These are phyloP conservation scores for Shinisaurus crocodilurus DNA, from an alignment of 2,113 vertebrate species.

Conservation along the genomic window DNA sequence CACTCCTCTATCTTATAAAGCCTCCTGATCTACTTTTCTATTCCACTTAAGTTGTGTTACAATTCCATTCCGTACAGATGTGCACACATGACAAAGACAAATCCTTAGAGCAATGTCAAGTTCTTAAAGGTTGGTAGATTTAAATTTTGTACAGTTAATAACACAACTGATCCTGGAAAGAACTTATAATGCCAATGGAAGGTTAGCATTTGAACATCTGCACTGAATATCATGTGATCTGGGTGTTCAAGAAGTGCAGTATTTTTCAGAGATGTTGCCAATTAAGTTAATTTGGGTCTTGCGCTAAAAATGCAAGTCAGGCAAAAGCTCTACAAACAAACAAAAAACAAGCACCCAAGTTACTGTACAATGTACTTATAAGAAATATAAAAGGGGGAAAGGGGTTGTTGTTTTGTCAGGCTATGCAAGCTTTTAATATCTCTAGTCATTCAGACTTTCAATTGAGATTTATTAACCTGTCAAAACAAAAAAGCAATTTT, in stretches of 20 bases:
- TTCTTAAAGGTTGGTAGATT: constrained; percentile 13
- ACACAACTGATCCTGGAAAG: not conserved
- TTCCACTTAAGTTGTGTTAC: not conserved
- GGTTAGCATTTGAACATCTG: not conserved
- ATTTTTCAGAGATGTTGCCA: constrained; percentile 34
- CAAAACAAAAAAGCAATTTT: constrained; percentile 63
- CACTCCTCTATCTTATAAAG: not conserved
- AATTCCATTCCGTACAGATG: rapidly evolving
- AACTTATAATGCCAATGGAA: constrained; percentile 19
- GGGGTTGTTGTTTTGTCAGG: constrained; percentile 32
- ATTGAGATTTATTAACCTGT: constrained; percentile 66
- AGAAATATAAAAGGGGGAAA: constrained; percentile 35
- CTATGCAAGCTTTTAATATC: constrained; percentile 59
- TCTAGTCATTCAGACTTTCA: constrained; percentile 49
- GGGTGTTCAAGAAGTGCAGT: not conserved
- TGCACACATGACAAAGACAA: not conserved
- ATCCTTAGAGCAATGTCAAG: not conserved
- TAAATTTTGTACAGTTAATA: constrained; percentile 24
- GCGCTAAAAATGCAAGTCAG: not conserved
- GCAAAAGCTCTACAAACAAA: constrained; percentile 5
- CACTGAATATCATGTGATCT: not conserved
- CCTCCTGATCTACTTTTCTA: not conserved
- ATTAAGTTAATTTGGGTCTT: constrained; percentile 12
- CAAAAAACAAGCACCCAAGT: not conserved
- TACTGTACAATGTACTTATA: constrained; percentile 27